Conservation (phyloP, 2,113 vertebrate genomes). For the Pelobates fuscus region DNA sequence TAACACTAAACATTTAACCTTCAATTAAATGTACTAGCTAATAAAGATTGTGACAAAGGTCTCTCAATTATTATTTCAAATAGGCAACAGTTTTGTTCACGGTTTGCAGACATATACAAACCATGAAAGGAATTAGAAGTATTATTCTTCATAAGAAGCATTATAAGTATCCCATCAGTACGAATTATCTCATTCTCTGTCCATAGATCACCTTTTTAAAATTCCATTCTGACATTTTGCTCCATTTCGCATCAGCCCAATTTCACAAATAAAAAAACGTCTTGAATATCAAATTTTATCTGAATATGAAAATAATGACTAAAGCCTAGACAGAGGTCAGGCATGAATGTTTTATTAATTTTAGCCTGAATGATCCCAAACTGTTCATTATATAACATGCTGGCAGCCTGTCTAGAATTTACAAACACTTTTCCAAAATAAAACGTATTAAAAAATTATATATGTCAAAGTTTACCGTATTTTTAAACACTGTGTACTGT, state of each 20-base stretch:
- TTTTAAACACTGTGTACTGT: too few relatives aligned
- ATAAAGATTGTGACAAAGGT: slow-evolving; percentile 5
- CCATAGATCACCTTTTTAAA: slow-evolving; percentile 34
- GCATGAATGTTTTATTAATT: slow-evolving; percentile 16
- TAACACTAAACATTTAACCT: too few relatives aligned
- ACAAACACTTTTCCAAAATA: too few relatives aligned
- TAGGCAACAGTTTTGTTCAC: slow-evolving; percentile 1
- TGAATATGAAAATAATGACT: slow-evolving; percentile 22
- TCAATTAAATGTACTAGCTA: not conserved
- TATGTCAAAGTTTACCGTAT: too few relatives aligned
- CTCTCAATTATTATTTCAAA: slow-evolving; percentile 23
- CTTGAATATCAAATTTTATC: slow-evolving; percentile 20
- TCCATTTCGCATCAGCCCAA: slow-evolving; percentile 4
- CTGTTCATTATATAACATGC: too few relatives aligned
- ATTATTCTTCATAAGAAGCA: slow-evolving; percentile 13
- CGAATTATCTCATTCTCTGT: slow-evolving; percentile 10
- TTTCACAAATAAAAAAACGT: slow-evolving; percentile 2
- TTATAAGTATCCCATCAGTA: slow-evolving; percentile 22
- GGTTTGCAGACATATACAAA: slow-evolving; percentile 11
- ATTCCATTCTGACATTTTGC: slow-evolving; percentile 34
- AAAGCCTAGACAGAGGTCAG: not conserved
- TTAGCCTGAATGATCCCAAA: too few relatives aligned
- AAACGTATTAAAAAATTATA: too few relatives aligned
- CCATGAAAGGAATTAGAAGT: slow-evolving; percentile 9
- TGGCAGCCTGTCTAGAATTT: too few relatives aligned